These are phyloP conservation scores for Tiliacea aurago DNA, from an alignment of 2,888 invertebrate species.

Conservation along the genomic window DNA sequence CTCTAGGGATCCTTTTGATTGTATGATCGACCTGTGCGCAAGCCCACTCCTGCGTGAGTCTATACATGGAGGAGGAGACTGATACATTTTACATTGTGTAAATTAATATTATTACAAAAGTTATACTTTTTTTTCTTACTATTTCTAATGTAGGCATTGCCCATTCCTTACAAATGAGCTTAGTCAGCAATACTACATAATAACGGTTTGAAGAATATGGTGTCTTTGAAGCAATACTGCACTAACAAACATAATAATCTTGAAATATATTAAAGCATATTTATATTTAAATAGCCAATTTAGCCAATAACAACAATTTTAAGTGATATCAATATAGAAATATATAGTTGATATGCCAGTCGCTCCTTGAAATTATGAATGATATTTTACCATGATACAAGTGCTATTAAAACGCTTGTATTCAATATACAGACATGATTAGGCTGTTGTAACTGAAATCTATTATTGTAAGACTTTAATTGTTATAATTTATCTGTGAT, in stretches of 20 bases:
- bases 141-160: background rate
- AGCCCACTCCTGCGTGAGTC: background rate
- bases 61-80: background rate
- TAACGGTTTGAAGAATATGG: slow-evolving; percentile 33
- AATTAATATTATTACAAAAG: background rate
- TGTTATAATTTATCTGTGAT: slow-evolving; percentile 78
- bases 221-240: slow-evolving; percentile 44
- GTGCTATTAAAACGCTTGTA: slow-evolving; percentile 48
- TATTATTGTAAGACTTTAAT: slow-evolving; percentile 63
- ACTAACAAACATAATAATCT: slow-evolving; percentile 38
- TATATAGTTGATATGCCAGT: slow-evolving; percentile 30
- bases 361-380: slow-evolving; percentile 59
- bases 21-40: background rate
- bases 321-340: slow-evolving; percentile 29
- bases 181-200: slow-evolving; percentile 29
- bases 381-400: slow-evolving; percentile 43
- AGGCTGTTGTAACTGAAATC: slow-evolving; percentile 62
- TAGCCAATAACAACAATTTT: slow-evolving; percentile 44
- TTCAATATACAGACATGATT: slow-evolving; percentile 42
- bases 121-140: background rate
- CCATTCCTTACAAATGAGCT: slow-evolving; percentile 41
- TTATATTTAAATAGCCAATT: slow-evolving; percentile 49
- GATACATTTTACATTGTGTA: slow-evolving; percentile 14
- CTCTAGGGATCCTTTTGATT: background rate
- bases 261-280: slow-evolving; percentile 40